Percentiles rank a stretch among this genome's conserved stretches.
These are phyloP conservation scores for Muscidifurax raptorellus DNA, from an alignment of 1,140 invertebrate genomes.

Conservation along the genomic window DNA sequence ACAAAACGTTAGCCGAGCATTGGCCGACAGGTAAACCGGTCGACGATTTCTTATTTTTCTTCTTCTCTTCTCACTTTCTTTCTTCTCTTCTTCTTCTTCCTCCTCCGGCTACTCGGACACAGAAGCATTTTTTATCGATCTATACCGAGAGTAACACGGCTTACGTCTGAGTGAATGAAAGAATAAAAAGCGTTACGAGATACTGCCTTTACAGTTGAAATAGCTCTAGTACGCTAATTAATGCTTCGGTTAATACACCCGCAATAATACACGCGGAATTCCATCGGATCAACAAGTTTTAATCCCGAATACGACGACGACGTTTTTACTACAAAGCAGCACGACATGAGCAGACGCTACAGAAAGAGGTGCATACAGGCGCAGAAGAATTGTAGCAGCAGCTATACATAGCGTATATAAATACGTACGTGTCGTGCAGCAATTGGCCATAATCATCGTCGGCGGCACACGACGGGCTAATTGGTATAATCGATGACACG, in stretches of 20 bases:
- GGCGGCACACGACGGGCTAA: constrained; percentile 65
- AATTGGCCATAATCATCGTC: constrained; percentile 1
- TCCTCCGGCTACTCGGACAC: constrained; percentile 36
- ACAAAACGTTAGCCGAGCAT: constrained; percentile 37
- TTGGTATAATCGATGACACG: constrained; percentile 67
- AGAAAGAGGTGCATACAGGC: no score
- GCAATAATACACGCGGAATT: no score
- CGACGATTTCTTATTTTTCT: constrained; percentile 60
- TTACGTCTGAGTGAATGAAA: constrained; percentile 18
- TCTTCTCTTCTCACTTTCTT: constrained; percentile 45
- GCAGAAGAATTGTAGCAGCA: no score
- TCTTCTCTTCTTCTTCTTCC: constrained; percentile 46
- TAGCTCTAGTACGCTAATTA: no score
- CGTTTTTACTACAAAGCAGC: no score
- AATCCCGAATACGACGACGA: no score
- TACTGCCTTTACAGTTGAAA: no score
- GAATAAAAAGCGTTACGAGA: constrained; percentile 36
- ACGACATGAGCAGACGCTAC: no score
- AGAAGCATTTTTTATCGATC: constrained; percentile 42
- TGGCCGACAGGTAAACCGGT: constrained; percentile 62
- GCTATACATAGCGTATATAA: neutral
- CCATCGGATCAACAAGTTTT: no score
- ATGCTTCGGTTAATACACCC: no score
- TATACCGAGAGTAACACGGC: neutral
- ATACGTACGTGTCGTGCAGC: neutral